Conservation (phyloP, 2,113 vertebrate species). For the Paratilapia polleni region DNA sequence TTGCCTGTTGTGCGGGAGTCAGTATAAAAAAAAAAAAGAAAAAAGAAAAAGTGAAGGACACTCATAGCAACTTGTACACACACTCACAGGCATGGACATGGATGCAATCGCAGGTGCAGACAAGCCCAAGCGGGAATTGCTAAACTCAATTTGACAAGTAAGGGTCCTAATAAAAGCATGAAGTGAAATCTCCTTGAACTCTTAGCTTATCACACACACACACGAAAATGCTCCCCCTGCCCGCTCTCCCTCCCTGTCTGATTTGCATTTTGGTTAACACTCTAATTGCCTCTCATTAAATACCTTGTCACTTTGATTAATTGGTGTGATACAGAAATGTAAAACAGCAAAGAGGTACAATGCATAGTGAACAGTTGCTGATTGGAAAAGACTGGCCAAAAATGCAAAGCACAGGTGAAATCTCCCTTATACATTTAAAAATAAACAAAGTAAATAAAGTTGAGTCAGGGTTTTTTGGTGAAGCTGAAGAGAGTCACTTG, state of each 20-base stretch:
- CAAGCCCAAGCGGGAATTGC: constrained; percentile 23
- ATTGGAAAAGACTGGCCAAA: constrained; percentile 45
- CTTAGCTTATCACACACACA: constrained; percentile 30
- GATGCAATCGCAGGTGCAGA: constrained; percentile 33
- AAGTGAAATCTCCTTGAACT: constrained; percentile 66
- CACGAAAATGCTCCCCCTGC: not conserved
- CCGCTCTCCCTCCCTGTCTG: constrained; percentile 29
- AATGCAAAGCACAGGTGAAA: constrained; percentile 29
- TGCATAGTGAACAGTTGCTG: constrained; percentile 52
- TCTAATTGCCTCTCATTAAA: constrained; percentile 81
- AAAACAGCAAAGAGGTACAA: constrained; percentile 65
- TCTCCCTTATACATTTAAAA: not conserved
- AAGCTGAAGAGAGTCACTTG: not conserved
- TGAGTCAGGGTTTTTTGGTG: not conserved
- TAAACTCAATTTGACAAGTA: constrained; percentile 20
- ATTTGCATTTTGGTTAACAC: constrained; percentile 80
- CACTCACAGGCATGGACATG: not conserved
- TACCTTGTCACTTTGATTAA: constrained; percentile 81
- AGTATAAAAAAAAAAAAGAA: constrained; percentile 2
- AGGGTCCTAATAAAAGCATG: constrained; percentile 21
- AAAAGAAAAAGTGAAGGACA: constrained; percentile 54
- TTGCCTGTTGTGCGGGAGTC: constrained; percentile 43
- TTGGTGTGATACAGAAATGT: constrained; percentile 74
- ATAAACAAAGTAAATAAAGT: constrained; percentile 16
- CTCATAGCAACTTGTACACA: constrained; percentile 52